These are phyloP conservation scores for Philopedon plagiatum DNA, from an alignment of 2,888 invertebrate genomes.

Conservation along the genomic window DNA sequence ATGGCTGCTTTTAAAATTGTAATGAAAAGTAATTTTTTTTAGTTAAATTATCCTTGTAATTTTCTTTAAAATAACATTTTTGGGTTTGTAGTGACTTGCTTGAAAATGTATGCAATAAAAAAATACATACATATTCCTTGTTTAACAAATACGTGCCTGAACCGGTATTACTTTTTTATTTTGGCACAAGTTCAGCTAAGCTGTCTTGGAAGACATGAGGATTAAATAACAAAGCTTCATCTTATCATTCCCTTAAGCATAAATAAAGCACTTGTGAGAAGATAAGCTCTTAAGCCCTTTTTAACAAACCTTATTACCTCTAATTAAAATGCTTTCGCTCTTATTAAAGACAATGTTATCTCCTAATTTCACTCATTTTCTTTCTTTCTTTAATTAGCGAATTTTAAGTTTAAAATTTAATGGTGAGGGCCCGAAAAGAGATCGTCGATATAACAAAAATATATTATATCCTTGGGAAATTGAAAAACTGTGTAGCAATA, in stretches of 20 bases:
- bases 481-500: no score
- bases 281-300: constrained; percentile 19
- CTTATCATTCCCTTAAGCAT: background rate
- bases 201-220: background rate
- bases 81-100: no score
- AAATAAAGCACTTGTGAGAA: constrained; percentile 11
- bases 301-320: constrained; percentile 19
- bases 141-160: no score
- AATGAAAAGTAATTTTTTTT: no score
- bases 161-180: no score
- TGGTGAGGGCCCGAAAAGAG: background rate
- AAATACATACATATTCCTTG: no score
- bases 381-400: constrained; percentile 5
- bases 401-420: background rate
- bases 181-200: background rate
- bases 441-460: no score
- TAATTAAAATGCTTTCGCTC: constrained; percentile 6
- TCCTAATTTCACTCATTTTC: constrained; percentile 1
- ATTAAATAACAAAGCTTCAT: background rate
- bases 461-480: background rate
- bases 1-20: no score
- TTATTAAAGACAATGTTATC: constrained; percentile 19
- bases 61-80: no score
- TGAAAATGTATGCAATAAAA: no score
- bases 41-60: no score